A percentile compares a stretch with the other conserved stretches of the same genome.
Conservation (phyloP, 2,888 invertebrate genomes). For the Tiliacea aurago region DNA sequence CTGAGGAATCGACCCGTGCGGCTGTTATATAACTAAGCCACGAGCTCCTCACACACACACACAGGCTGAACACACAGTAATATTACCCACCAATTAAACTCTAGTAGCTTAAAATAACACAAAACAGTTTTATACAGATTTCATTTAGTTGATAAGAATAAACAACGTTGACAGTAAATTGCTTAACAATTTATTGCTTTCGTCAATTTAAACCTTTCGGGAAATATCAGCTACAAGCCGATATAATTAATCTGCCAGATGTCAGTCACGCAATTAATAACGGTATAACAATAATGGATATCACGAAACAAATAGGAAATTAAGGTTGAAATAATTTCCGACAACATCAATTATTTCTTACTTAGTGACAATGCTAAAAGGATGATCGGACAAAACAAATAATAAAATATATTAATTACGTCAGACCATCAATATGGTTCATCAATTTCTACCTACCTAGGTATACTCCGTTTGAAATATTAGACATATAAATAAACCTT, state of each 20-base stretch:
- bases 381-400: not conserved
- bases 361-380: not conserved
- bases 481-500: no score
- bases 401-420: not conserved
- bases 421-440: not conserved
- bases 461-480: no score
- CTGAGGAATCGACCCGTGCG: no score
- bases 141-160: not conserved
- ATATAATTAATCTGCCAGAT: constrained; percentile 47
- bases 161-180: not conserved
- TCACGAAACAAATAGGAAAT: constrained; percentile 22
- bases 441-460: not conserved
- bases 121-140: not conserved
- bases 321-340: constrained; percentile 8
- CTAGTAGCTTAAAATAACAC: not conserved
- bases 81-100: no score
- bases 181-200: constrained; percentile 7
- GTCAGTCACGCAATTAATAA: constrained; percentile 51
- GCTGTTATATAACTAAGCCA: no score
- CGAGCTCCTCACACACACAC: no score
- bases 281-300: constrained; percentile 30
- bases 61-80: no score
- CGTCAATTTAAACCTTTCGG: constrained; percentile 5
- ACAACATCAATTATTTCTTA: constrained; percentile 10
- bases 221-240: constrained; percentile 18